Evolutionary conservation across 2,113 vertebrate genomes (phyloP).

Genomic region (Geococcyx californianus): DNA sequence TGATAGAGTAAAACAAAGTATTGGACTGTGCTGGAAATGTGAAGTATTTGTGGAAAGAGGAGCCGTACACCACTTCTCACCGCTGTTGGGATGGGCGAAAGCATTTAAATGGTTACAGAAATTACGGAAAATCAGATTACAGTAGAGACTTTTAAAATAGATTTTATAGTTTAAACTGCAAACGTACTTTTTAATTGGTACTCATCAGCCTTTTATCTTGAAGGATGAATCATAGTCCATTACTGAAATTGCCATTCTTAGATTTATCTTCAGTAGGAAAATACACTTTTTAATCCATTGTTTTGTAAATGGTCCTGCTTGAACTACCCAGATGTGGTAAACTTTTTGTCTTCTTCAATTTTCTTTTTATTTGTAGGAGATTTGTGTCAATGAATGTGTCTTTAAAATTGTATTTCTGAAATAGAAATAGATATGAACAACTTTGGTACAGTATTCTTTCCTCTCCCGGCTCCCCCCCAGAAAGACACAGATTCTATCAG

Average conservation of each 20-base stretch:
- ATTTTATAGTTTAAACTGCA: background rate
- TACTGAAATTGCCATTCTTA: background rate
- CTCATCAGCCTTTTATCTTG: background rate
- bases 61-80: background rate
- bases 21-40: background rate
- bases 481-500: background rate
- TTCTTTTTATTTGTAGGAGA: background rate
- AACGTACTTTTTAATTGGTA: background rate
- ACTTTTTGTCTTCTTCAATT: background rate
- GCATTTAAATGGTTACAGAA: background rate
- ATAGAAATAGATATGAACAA: background rate
- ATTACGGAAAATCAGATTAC: background rate
- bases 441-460: background rate
- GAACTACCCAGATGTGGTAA: background rate
- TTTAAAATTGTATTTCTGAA: background rate
- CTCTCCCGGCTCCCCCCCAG: fast-evolving
- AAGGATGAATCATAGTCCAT: background rate
- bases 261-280: background rate
- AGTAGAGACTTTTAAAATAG: background rate
- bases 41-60: background rate
- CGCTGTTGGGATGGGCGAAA: background rate
- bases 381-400: background rate
- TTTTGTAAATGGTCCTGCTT: background rate
- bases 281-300: background rate
- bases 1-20: background rate